Evolutionary conservation across 2,797 vertebrate genomes (phyloP).

Genomic region (Loris lydekkerianus): DNA sequence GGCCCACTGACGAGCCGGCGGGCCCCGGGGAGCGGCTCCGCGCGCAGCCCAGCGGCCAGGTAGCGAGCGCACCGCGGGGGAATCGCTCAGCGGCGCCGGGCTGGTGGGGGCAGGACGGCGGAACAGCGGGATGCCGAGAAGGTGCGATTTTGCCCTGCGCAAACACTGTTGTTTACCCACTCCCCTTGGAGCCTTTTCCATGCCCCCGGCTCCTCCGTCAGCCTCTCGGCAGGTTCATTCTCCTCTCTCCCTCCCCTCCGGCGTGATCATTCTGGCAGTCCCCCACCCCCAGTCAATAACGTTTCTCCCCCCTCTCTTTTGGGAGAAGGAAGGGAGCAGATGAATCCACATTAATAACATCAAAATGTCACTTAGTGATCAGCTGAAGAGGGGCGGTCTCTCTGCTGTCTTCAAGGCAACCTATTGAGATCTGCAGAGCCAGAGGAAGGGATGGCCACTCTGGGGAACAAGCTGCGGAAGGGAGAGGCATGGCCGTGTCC

Average conservation of each 20-base stretch:
- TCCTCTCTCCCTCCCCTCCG: neutral
- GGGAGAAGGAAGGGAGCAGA: constrained; percentile 25
- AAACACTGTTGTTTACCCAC: constrained; percentile 25
- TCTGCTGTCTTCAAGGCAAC: neutral
- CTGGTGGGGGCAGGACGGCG: constrained; percentile 68
- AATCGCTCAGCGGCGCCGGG: constrained; percentile 69
- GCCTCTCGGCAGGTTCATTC: neutral
- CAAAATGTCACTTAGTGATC: constrained; percentile 58
- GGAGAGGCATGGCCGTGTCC: neutral
- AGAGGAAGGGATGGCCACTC: neutral
- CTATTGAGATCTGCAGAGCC: neutral
- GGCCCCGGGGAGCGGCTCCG: constrained; percentile 77
- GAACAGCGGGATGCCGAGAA: constrained; percentile 29
- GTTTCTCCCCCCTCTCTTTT: neutral
- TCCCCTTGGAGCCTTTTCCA: neutral
- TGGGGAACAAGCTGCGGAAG: neutral
- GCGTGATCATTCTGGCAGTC: neutral
- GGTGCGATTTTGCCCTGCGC: constrained; percentile 39
- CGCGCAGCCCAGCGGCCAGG: constrained; percentile 80
- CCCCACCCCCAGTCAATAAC: neutral
- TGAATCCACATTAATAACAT: constrained; percentile 1
- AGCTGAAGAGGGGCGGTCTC: constrained; percentile 3
- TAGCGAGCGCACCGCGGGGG: constrained; percentile 79
- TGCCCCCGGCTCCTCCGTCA: neutral
- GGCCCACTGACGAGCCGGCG: constrained; percentile 78